Base-by-base conservation (phyloP, 64 coral and sea anemone genomes). In the Stichodactyla helianthus region DNA sequence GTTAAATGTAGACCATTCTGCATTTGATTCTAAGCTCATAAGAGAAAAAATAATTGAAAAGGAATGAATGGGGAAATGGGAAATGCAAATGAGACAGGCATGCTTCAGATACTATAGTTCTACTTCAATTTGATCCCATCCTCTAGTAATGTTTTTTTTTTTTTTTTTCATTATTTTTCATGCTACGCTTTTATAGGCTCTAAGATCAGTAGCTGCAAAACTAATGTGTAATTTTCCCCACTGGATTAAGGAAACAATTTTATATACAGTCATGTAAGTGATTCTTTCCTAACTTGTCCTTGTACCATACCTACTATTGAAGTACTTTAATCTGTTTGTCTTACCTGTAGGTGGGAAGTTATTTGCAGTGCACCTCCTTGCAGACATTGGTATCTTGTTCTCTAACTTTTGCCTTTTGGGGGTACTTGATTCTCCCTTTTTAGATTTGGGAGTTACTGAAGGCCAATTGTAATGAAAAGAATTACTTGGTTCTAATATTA, bases 351-450 rank as follows among this genome's bases (percentile, higher is more conserved):
- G 4, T 81, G 35, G 78, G 17, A 81, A 81, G 35, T 81, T 54
- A 8, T 81, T 81, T 19, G 78, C 78, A 22, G 54, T 81, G 78
- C 78, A 81, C 25, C 59, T 55, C 26, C 83, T 60, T 58, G 83
- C 83, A 20, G 83, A 84, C 59, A 84, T 28, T n/a, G 83, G 83
- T 20, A 54, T 61, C 83, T 84, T 84, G 6, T 74, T 74, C 50
- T 84, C 83, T 19, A 84, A 17, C 51, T 60, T 55, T 25, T 84
- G 83, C 15, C 83, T 51, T 31, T 84, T 84, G 17, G n/a, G 23
- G n/a, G 18, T 16, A 54, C 55, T 63, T 63, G 50, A 18, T 84
- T 84, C 82, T 35, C 58, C 58, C 53, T 84, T 58, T 6, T 60
- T 84, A 27, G 82, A 56, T 62, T 84, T 84, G 0, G 82, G 82